Evolutionary conservation across 1,140 invertebrate species (phyloP).

Genomic region (Drosophila nikananu): DNA sequence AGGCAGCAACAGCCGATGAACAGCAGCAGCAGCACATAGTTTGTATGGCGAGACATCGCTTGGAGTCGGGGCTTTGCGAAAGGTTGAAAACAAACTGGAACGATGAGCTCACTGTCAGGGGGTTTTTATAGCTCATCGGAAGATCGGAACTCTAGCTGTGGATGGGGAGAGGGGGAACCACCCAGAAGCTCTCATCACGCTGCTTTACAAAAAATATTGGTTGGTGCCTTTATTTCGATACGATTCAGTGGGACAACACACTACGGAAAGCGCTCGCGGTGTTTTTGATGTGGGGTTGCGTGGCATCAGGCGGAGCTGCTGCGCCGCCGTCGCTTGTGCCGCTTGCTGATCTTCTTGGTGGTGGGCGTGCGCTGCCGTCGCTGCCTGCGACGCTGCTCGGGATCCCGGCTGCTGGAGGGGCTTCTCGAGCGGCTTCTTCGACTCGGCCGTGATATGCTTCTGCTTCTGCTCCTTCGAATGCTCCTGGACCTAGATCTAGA

Average conservation of each 20-base stretch:
- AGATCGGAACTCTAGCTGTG: background rate
- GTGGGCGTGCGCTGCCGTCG: constrained; percentile 41
- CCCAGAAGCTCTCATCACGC: background rate
- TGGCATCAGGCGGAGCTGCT: constrained; percentile 52
- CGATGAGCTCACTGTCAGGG: constrained; percentile 19
- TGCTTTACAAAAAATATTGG: constrained; percentile 34
- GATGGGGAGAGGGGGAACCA: constrained; percentile 10
- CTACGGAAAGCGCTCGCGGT: background rate
- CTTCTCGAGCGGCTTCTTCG: constrained; percentile 28
- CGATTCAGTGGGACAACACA: constrained; percentile 4
- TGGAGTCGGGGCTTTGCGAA: background rate
- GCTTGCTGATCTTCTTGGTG: constrained; percentile 71
- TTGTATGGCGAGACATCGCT: constrained; percentile 33
- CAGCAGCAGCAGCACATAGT: constrained; percentile 17
- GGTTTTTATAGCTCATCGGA: constrained; percentile 26
- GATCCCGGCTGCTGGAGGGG: constrained; percentile 20
- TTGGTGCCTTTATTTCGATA: constrained; percentile 33
- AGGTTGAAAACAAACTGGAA: constrained; percentile 23
- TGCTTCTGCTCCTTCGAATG: constrained; percentile 22
- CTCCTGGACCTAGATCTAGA: constrained; percentile 4
- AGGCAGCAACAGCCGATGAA: constrained; percentile 27
- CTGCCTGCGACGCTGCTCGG: constrained; percentile 32
- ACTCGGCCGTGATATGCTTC: constrained; percentile 28
- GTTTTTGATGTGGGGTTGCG: background rate
- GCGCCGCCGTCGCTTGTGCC: constrained; percentile 63